phyloP scores from a whole-genome alignment of 2,797 vertebrate genomes.

The Pelodytes ibericus region DNA sequence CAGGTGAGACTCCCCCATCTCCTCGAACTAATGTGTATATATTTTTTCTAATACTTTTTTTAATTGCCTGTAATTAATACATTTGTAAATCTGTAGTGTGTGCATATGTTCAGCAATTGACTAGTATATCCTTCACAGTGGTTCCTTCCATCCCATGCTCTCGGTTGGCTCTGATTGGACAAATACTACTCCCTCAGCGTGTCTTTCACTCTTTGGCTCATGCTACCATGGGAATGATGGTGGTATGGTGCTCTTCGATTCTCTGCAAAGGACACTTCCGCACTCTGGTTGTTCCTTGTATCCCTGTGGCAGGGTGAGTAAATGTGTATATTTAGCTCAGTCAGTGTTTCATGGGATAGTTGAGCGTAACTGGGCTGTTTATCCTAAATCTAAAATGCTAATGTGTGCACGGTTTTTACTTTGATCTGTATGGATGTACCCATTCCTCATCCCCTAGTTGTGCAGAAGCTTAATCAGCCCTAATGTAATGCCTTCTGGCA shows the following conservation, averaged over 20 bases:
- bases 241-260: constrained; percentile 87
- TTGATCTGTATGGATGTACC: too few relatives aligned
- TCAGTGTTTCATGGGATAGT: too few relatives aligned
- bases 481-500: too few relatives aligned
- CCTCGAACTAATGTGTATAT: background rate
- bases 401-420: too few relatives aligned
- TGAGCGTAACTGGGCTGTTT: too few relatives aligned
- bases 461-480: too few relatives aligned
- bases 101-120: too few relatives aligned
- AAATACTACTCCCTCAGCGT: constrained; percentile 88
- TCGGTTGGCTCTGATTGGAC: constrained; percentile 86
- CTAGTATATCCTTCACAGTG: constrained; percentile 76
- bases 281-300: constrained; percentile 76
- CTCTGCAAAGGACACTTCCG: constrained; percentile 82
- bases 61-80: too few relatives aligned
- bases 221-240: constrained; percentile 83
- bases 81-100: too few relatives aligned
- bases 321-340: background rate
- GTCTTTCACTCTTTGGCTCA: constrained; percentile 82
- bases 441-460: too few relatives aligned
- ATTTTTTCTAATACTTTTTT: background rate
- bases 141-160: constrained; percentile 90
- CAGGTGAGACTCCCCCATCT: constrained; percentile 73
- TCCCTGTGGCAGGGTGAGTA: constrained; percentile 75
- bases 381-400: too few relatives aligned